These are phyloP conservation scores for Schizopygopsis malacanthus DNA, from an alignment of 2,797 vertebrate species.

Conservation along the genomic window DNA sequence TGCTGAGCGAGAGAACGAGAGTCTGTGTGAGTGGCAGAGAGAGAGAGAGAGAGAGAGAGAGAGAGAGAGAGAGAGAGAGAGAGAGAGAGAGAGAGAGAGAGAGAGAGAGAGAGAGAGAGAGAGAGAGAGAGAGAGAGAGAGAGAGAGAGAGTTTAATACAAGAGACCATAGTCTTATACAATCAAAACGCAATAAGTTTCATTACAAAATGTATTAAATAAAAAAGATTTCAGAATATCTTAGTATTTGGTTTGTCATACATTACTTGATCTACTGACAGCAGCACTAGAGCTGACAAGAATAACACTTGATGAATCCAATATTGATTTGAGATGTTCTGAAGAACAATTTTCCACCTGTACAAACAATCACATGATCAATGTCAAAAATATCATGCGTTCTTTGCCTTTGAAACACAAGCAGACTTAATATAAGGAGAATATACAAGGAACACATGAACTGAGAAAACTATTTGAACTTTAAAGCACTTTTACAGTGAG, in stretches of 20 bases:
- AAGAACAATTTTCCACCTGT: neutral
- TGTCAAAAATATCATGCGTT: neutral
- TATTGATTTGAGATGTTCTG: neutral
- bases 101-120: neutral
- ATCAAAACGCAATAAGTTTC: neutral
- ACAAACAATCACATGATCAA: neutral
- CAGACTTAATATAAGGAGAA: neutral
- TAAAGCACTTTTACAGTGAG: neutral
- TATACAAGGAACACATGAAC: neutral
- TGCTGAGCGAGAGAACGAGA: slow-evolving; percentile 41
- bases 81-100: neutral
- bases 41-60: neutral
- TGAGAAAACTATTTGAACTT: neutral
- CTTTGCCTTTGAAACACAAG: neutral
- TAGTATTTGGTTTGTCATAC: neutral
- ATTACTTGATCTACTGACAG: neutral
- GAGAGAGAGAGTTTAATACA: neutral
- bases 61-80: neutral
- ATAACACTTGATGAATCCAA: neutral
- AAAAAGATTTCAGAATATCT: neutral
- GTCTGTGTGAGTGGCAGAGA: slow-evolving; percentile 26
- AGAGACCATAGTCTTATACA: neutral
- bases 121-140: neutral
- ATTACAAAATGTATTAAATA: neutral
- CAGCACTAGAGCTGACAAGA: neutral